Conservation (phyloP, 2,888 invertebrate genomes). For the Synergus laeviventris region DNA sequence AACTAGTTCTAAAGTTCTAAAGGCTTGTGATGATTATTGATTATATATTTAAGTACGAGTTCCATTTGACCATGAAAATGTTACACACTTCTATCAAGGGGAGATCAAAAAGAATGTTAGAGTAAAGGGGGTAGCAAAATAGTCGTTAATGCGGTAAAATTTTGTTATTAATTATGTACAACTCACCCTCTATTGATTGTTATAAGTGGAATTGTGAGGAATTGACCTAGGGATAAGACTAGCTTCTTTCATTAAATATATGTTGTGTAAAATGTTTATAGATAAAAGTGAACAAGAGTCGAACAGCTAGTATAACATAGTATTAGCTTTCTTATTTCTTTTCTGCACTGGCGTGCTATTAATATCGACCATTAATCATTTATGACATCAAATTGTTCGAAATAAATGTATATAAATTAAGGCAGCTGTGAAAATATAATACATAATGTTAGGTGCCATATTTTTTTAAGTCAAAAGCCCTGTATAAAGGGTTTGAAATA, state of each 20-base stretch:
- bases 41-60: slow-evolving; percentile 9
- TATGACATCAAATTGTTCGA: neutral
- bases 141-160: neutral
- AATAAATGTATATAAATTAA: neutral
- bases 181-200: neutral
- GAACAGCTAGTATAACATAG: too few relatives aligned
- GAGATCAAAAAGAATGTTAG: neutral
- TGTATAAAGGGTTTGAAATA: too few relatives aligned
- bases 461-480: too few relatives aligned
- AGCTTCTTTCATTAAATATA: neutral
- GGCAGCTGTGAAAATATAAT: too few relatives aligned
- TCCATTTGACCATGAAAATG: slow-evolving; percentile 1
- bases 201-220: slow-evolving; percentile 2
- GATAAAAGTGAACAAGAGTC: neutral
- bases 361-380: neutral
- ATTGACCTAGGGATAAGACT: slow-evolving; percentile 21
- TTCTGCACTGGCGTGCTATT: neutral
- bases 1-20: neutral
- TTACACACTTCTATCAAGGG: neutral
- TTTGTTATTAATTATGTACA: neutral
- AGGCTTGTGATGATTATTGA: slow-evolving; percentile 1
- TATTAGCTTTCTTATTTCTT: neutral
- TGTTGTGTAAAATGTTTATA: neutral
- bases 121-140: neutral
- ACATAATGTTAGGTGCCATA: too few relatives aligned